phyloP scores from a whole-genome alignment of 2,113 vertebrate species.

The Otis tarda region DNA sequence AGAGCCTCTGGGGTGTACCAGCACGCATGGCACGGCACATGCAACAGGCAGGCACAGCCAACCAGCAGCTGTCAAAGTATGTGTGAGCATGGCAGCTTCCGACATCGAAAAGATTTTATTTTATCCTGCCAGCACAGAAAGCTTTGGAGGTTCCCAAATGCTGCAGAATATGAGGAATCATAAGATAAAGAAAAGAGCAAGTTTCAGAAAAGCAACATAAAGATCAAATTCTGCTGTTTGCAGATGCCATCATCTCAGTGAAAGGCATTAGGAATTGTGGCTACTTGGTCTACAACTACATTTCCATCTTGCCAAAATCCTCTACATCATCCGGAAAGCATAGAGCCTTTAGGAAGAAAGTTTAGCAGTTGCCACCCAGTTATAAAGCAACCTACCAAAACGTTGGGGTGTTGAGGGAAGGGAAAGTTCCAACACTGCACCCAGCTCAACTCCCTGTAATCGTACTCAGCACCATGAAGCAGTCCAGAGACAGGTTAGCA shows the following conservation, averaged over 20 bases:
- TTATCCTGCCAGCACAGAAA: background rate
- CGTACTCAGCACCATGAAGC: background rate
- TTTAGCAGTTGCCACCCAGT: background rate
- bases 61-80: background rate
- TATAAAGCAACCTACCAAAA: background rate
- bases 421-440: background rate
- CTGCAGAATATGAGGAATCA: background rate
- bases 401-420: background rate
- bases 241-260: background rate
- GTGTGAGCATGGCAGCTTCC: background rate
- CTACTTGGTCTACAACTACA: background rate
- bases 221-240: background rate
- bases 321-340: background rate
- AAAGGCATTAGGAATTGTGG: background rate
- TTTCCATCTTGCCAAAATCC: background rate
- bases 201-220: background rate
- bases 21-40: rapidly evolving
- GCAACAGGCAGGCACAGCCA: background rate
- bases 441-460: background rate
- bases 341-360: background rate
- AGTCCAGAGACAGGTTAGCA: background rate
- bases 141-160: background rate
- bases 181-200: background rate
- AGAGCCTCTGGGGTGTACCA: background rate
- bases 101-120: background rate